These are phyloP conservation scores for Esox masquinongy DNA, from an alignment of 2,797 vertebrate genomes.

Conservation along the genomic window DNA sequence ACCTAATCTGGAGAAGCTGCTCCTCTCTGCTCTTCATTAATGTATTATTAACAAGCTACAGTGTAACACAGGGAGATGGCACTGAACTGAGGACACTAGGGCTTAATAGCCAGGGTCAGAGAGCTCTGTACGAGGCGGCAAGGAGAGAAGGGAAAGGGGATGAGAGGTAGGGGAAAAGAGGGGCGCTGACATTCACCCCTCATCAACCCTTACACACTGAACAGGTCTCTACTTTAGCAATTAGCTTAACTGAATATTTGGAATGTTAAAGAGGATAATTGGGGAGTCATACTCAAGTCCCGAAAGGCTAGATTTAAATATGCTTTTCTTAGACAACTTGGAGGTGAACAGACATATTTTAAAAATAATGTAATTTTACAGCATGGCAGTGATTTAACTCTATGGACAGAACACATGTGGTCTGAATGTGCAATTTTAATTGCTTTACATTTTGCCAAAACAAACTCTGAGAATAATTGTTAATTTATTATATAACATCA, in stretches of 20 bases:
- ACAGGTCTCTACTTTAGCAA: conserved; percentile 54
- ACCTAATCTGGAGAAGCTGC: conserved; percentile 87
- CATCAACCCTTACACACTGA: conserved; percentile 48
- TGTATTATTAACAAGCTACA: conserved; percentile 94
- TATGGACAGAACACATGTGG: not conserved
- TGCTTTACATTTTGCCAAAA: not conserved
- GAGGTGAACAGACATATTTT: conserved; percentile 37
- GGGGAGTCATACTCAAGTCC: conserved; percentile 40
- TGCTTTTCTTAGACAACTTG: not conserved
- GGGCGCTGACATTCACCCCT: conserved; percentile 49
- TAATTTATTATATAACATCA: too few species aligned
- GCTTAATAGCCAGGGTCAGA: conserved; percentile 75
- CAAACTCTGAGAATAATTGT: too few species aligned
- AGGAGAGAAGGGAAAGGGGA: conserved; percentile 50
- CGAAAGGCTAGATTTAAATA: not conserved
- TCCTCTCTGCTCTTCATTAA: conserved; percentile 91
- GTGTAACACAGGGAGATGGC: conserved; percentile 80
- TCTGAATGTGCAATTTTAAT: not conserved
- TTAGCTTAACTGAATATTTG: conserved; percentile 69
- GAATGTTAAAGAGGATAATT: conserved; percentile 65
- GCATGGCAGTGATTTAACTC: not conserved
- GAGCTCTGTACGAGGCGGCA: conserved; percentile 55
- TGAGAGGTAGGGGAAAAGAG: conserved; percentile 41
- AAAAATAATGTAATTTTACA: not conserved
- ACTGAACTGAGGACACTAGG: conserved; percentile 77